A percentile compares a stretch with the other conserved stretches of the same genome.
Evolutionary conservation across 2,797 vertebrate genomes (phyloP).

Genomic region (Columba guinea): DNA sequence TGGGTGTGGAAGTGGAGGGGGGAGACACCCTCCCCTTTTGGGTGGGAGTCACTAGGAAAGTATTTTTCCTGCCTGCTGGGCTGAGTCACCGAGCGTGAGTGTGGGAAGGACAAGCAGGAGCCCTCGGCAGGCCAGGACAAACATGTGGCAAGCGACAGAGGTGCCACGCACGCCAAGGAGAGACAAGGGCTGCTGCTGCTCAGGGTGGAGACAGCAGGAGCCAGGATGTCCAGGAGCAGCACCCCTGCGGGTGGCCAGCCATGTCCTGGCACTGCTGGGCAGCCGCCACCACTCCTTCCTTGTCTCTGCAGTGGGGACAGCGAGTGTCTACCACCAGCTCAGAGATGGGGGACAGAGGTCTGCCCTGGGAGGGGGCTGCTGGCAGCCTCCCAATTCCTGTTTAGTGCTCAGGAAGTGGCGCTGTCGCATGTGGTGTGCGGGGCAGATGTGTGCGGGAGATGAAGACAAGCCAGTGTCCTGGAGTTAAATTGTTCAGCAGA

Average conservation of each 20-base stretch:
- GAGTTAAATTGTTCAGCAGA: slow-evolving; percentile 1
- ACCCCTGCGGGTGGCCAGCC: rapidly evolving
- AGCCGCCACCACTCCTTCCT: rapidly evolving
- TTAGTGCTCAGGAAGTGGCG: rapidly evolving
- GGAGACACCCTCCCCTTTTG: not conserved
- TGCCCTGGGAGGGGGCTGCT: not conserved
- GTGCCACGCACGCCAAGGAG: not conserved
- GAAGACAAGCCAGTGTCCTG: not conserved
- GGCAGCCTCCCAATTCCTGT: not conserved
- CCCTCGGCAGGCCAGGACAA: slow-evolving; percentile 10
- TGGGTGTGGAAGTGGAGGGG: not conserved
- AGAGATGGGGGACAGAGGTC: not conserved
- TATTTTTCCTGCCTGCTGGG: not conserved
- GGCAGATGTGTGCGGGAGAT: not conserved
- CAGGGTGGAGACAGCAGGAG: not conserved
- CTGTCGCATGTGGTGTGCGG: rapidly evolving
- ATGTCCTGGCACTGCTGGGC: not conserved
- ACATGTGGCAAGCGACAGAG: not conserved
- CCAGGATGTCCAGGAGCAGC: not conserved
- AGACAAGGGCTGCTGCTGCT: not conserved
- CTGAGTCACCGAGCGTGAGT: not conserved
- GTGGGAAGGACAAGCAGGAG: not conserved
- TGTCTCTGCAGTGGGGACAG: rapidly evolving
- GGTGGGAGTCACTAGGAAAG: slow-evolving; percentile 27
- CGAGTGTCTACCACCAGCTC: not conserved